These are phyloP conservation scores for Pristionchus mayeri DNA, from an alignment of 2,888 invertebrate species.

Conservation along the genomic window DNA sequence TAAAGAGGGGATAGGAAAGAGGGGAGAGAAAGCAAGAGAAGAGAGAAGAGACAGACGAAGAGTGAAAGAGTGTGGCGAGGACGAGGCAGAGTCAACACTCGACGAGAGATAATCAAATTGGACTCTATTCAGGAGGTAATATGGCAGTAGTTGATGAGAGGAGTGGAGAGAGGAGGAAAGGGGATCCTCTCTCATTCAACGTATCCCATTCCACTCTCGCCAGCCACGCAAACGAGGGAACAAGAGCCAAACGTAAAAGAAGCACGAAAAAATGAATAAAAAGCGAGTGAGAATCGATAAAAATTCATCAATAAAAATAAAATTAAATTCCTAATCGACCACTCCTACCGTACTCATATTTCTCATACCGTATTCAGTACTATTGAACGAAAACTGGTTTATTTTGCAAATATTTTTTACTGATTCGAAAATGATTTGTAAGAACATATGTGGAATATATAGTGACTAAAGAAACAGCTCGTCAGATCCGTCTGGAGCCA, in stretches of 20 bases:
- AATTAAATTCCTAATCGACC: no score
- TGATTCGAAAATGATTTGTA: neutral
- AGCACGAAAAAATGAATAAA: slow-evolving; percentile 11
- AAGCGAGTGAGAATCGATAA: slow-evolving; percentile 33
- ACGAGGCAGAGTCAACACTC: slow-evolving; percentile 50
- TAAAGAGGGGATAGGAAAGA: neutral
- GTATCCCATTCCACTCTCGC: slow-evolving; percentile 25
- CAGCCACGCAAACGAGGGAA: neutral
- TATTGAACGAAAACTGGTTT: neutral
- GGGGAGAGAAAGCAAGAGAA: slow-evolving; percentile 23
- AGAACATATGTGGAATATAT: no score
- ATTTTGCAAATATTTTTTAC: neutral
- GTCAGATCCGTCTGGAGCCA: neutral
- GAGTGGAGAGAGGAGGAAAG: neutral
- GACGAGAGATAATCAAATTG: slow-evolving; percentile 47
- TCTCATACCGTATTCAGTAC: slow-evolving; percentile 11
- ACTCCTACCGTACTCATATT: neutral
- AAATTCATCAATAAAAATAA: no score
- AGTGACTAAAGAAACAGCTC: neutral
- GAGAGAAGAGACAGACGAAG: slow-evolving; percentile 34
- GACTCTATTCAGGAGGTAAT: slow-evolving; percentile 25
- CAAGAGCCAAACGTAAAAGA: neutral
- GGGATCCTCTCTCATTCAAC: slow-evolving; percentile 31
- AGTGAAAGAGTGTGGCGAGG: slow-evolving; percentile 41
- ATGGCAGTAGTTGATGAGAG: slow-evolving; percentile 36